Evolutionary conservation across 2,797 vertebrate species (phyloP).

Genomic region (Protonibea diacanthus): DNA sequence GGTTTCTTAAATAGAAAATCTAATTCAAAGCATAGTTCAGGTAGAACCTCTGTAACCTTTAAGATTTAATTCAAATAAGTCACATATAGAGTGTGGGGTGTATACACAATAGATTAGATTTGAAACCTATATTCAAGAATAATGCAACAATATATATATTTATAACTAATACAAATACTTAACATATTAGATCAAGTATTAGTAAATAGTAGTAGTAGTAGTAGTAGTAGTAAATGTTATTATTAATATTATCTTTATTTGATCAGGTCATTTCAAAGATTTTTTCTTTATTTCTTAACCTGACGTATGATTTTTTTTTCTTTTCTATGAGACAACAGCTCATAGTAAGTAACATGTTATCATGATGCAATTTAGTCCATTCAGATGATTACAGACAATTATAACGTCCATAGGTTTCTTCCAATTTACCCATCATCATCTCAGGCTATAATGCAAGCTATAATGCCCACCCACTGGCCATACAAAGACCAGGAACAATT

Average conservation of each 20-base stretch:
- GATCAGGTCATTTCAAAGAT: neutral
- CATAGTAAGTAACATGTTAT: conserved; percentile 11
- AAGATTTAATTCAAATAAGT: neutral
- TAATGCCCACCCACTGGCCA: neutral
- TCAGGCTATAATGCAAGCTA: neutral
- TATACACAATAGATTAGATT: neutral
- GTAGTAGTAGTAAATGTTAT: too few species aligned
- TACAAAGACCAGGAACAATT: conserved; percentile 35
- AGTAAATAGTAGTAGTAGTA: too few species aligned
- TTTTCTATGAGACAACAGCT: neutral
- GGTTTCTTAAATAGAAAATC: conserved; percentile 1
- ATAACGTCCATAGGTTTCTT: conserved; percentile 27
- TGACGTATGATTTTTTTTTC: neutral
- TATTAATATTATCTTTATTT: neutral
- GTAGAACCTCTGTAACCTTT: neutral
- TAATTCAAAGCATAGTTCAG: neutral
- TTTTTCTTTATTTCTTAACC: neutral
- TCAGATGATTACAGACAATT: conserved; percentile 26
- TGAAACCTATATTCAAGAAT: neutral
- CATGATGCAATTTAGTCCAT: conserved; percentile 21
- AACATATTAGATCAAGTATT: neutral
- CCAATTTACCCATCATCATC: conserved; percentile 20
- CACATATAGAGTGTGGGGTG: neutral
- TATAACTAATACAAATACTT: neutral
- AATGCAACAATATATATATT: neutral